These are phyloP conservation scores for Gila orcuttii DNA, from an alignment of 2,113 vertebrate genomes.

Conservation along the genomic window DNA sequence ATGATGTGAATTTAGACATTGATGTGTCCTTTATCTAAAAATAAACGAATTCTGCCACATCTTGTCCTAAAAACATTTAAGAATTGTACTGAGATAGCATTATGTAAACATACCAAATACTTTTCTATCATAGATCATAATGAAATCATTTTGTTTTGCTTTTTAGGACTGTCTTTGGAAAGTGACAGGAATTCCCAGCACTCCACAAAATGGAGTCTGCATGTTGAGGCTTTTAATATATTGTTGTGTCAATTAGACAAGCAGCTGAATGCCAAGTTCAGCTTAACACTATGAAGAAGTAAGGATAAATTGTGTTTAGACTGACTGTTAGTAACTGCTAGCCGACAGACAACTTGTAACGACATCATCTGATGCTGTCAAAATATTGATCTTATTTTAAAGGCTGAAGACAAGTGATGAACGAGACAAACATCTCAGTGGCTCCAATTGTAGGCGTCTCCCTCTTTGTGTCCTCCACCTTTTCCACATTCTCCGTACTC, in stretches of 20 bases:
- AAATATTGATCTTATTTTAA: constrained; percentile 2
- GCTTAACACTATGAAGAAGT: constrained; percentile 16
- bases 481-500: constrained; percentile 54
- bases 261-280: constrained; percentile 26
- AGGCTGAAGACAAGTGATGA: not conserved
- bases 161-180: constrained; percentile 56
- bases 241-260: constrained; percentile 37
- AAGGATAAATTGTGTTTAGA: constrained; percentile 16
- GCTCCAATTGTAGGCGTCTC: constrained; percentile 11
- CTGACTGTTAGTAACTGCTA: not conserved
- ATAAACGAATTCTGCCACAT: not conserved
- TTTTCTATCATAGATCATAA: constrained; percentile 34
- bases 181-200: constrained; percentile 30
- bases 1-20: constrained; percentile 7
- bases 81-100: not conserved
- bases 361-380: constrained; percentile 23
- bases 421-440: not conserved
- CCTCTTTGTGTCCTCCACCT: constrained; percentile 53
- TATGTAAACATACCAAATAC: not conserved
- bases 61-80: constrained; percentile 28
- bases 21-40: not conserved
- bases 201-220: constrained; percentile 1
- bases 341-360: not conserved
- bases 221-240: constrained; percentile 40
- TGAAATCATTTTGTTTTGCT: constrained; percentile 39